Evolutionary conservation across 2,888 invertebrate genomes (phyloP), one percentile per base, ranked within the genome.

Genomic region (Orchesella flavescens): DNA sequence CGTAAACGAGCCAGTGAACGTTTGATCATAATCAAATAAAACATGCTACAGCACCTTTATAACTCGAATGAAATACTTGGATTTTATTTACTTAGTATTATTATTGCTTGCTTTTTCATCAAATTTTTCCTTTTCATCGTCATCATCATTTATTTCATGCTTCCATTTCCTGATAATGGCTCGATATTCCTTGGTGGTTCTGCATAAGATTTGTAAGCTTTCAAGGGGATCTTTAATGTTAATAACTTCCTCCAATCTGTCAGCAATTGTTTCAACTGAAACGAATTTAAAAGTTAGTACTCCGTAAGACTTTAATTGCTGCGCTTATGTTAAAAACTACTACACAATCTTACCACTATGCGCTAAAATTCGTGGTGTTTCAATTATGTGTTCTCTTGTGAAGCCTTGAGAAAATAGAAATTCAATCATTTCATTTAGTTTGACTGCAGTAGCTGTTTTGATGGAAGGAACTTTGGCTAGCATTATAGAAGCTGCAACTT

Each of bases 391-490:
- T 4, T 61, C 53, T 13, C 61, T 10, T 3, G 76, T 74, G 49
- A 73, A 86, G 3, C 83, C 83, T 59, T 72, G 12, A 0, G 66
- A 69, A 19, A 24, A 59, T 43, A 86, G 66, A 59, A 79, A 86
- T 19, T 83, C 63, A 49, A 86, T 86, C 83, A 84, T 86, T 57
- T 84, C 83, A 43, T 86, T 72, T 0, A 86, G 44, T 46, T 84
- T 86, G 23, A 23, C 63, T 34, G 79, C 84, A n/a, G 69, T 69
- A 1, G 80, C 73, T 9, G 15, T 68, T 61, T 73, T 78, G 44
- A 86, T 46, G 1, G 68, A 63, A 2, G 86, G 84, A 13, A 84
- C 84, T 68, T 61, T 74, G 21, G 21, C 19, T 12, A 83, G 19
- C 4, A 84, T 76, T 0, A 65, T 46, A 4, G 63, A 17, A 10